These are phyloP conservation scores for Aldrovandia affinis DNA, from an alignment of 2,797 vertebrate genomes.

Conservation along the genomic window DNA sequence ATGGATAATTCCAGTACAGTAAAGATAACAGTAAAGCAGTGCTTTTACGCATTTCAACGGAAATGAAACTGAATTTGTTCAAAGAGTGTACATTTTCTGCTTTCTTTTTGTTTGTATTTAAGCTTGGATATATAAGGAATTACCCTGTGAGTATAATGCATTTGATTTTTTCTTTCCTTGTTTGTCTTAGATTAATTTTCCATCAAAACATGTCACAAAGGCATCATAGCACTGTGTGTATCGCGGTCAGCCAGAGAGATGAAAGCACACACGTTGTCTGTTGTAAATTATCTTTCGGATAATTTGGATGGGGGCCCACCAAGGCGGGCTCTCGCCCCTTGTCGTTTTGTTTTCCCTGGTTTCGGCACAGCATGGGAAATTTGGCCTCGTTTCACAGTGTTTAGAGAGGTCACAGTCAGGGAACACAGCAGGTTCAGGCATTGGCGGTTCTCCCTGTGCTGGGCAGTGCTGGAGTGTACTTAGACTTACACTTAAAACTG, in stretches of 20 bases:
- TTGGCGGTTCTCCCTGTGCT: not conserved
- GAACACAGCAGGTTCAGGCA: not conserved
- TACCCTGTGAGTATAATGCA: conserved; percentile 77
- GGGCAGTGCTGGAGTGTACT: not conserved
- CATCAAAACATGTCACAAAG: conserved; percentile 72
- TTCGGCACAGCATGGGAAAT: conserved; percentile 63
- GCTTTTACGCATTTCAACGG: not conserved
- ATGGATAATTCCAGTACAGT: not conserved
- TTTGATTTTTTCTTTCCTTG: conserved; percentile 68
- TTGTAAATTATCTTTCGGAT: conserved; percentile 32
- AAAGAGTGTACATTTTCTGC: conserved; percentile 59
- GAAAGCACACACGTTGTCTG: conserved; percentile 55
- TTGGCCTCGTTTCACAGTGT: conserved; percentile 55
- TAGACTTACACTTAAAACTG: not conserved
- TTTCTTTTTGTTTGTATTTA: conserved; percentile 74
- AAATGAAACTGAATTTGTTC: conserved; percentile 16
- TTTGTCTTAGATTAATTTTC: conserved; percentile 73
- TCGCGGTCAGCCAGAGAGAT: conserved; percentile 33
- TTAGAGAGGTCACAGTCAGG: not conserved
- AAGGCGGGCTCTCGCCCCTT: not conserved
- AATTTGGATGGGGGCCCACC: conserved; percentile 52
- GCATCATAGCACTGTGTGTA: conserved; percentile 56
- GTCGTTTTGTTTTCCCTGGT: conserved; percentile 49
- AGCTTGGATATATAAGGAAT: conserved; percentile 82
- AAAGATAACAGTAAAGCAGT: conserved; percentile 22